Conservation (phyloP, 2,113 vertebrate genomes). For the Canis aureus region DNA sequence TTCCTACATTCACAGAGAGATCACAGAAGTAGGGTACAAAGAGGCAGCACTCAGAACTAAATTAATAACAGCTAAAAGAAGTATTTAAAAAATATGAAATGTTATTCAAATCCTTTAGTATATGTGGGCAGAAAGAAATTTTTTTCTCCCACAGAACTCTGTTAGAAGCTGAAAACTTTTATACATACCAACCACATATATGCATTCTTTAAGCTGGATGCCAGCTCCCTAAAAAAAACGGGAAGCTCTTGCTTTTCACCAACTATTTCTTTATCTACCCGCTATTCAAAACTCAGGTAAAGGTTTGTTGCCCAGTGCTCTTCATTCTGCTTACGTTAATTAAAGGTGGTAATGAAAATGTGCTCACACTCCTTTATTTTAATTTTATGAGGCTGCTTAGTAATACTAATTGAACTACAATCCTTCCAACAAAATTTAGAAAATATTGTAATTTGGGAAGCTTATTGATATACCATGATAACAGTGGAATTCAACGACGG, state of each 20-base stretch:
- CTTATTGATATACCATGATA: background rate
- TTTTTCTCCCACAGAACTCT: background rate
- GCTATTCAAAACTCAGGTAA: background rate
- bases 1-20: constrained; percentile 80
- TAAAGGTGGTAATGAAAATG: constrained; percentile 31
- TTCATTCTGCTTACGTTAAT: background rate
- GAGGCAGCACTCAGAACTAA: constrained; percentile 69
- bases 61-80: constrained; percentile 62
- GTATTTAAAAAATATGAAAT: constrained; percentile 33
- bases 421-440: background rate
- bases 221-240: background rate
- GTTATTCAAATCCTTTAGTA: constrained; percentile 55
- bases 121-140: background rate
- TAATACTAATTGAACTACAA: background rate
- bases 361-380: background rate
- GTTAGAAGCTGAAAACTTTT: constrained; percentile 31
- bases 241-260: background rate
- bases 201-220: background rate
- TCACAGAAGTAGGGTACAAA: constrained; percentile 72
- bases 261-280: background rate
- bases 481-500: background rate
- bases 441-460: background rate
- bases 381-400: background rate
- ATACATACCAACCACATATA: background rate
- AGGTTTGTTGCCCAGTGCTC: background rate